Evolutionary conservation across 1,140 invertebrate genomes (phyloP).

Genomic region (Pseudomyrmex cubaensis): DNA sequence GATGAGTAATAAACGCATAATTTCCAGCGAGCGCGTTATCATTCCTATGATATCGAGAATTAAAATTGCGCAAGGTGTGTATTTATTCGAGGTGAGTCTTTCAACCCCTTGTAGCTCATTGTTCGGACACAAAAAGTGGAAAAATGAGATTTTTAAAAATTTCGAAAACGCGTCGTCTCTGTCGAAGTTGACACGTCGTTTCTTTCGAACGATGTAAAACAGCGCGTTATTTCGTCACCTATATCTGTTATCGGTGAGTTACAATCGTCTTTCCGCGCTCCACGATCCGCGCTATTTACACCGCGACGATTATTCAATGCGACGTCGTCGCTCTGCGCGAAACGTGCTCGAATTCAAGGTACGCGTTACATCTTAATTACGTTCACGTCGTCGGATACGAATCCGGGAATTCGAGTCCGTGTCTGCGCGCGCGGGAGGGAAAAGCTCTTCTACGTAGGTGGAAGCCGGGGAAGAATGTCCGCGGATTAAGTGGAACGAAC

Average conservation of each 20-base stretch:
- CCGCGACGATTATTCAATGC: constrained; percentile 49
- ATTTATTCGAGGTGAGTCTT: too few relatives aligned
- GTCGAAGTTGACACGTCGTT: too few relatives aligned
- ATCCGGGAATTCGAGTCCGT: constrained; percentile 57
- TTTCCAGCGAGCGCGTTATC: neutral
- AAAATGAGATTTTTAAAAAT: too few relatives aligned
- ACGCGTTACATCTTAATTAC: constrained; percentile 66
- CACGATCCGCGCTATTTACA: constrained; percentile 6
- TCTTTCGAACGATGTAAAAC: too few relatives aligned
- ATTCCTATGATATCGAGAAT: neutral
- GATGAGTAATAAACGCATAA: neutral
- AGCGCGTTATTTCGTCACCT: too few relatives aligned
- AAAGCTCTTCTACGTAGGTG: constrained; percentile 51
- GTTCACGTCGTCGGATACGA: constrained; percentile 60
- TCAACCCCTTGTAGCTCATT: too few relatives aligned
- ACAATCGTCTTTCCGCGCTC: neutral
- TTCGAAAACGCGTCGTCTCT: too few relatives aligned
- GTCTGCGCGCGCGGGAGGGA: constrained; percentile 20
- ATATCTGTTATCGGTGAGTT: neutral
- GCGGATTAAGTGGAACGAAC: constrained; percentile 71
- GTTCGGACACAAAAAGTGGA: too few relatives aligned
- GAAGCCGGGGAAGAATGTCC: constrained; percentile 67
- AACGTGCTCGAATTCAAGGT: constrained; percentile 48
- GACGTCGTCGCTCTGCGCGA: neutral
- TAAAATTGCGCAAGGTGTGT: too few relatives aligned